phyloP scores from a whole-genome alignment of 2,113 vertebrate species.

The Passer domesticus region DNA sequence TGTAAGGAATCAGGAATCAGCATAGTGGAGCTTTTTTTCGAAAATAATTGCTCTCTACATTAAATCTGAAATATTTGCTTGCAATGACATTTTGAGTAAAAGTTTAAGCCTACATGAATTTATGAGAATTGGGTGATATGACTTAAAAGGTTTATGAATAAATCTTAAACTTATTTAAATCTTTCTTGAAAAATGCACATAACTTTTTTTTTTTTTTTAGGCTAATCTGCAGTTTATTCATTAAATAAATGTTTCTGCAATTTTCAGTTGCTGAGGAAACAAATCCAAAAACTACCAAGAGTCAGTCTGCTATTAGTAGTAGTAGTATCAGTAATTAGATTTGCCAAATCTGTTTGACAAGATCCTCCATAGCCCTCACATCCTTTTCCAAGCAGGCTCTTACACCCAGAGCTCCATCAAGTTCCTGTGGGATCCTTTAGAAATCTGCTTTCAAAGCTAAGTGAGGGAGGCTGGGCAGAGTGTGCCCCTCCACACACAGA shows the following conservation, averaged over 20 bases:
- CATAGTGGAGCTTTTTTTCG: background rate
- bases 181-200: background rate
- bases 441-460: background rate
- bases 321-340: background rate
- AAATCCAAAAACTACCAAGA: background rate
- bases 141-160: background rate
- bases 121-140: background rate
- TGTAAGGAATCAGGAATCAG: background rate
- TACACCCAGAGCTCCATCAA: background rate
- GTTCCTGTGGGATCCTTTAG: background rate
- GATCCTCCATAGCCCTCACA: background rate
- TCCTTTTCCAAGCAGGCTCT: background rate
- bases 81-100: background rate
- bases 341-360: background rate
- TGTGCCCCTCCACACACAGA: background rate
- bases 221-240: background rate
- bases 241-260: background rate
- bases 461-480: background rate
- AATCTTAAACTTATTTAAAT: background rate
- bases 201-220: background rate
- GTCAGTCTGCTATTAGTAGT: background rate
- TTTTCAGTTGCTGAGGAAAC: conserved; percentile 7
- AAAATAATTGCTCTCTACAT: background rate
- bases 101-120: background rate
- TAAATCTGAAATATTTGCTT: conserved; percentile 2